Evolutionary conservation across 92 coral and sea anemone genomes (phyloP), one percentile per base, ranked within the genome.

Genomic region (Nematostella vectensis): DNA sequence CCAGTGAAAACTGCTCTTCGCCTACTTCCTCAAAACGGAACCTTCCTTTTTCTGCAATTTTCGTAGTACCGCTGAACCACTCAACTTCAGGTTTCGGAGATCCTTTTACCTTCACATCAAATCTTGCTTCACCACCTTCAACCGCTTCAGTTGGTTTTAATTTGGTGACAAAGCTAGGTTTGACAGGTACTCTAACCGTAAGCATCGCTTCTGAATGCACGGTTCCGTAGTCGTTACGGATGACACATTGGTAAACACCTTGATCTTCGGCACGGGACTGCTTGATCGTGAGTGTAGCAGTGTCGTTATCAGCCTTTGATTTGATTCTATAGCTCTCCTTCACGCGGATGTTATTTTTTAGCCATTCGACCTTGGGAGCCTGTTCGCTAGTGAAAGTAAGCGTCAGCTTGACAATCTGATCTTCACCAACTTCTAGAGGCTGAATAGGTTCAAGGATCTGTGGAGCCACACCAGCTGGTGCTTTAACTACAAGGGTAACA

Each of bases 201-300:
- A 93, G 61, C 6, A 57, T 59, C 16, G 78, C 75, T 25, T 62
- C 58, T 37, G 93, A 74, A 22, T 83, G 57, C 10, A 84, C 76
- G 19, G 88, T 50, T 10, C 96, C 99, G 13, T 68, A 48, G 31
- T 76, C 84, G 26, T 93, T 93, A 8, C 77, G 64, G 2, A 84
- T 85, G 10, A 82, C 83, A 49, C 99, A 93, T 54, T 72, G 78
- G 67, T 82, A 93, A 13, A 71, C 83, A 22, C 99, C 99, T 36
- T 81, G 74, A 55, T 93, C 96, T 38, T 70, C 74, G 8, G 87
- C 48, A 55, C 67, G 79, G 10, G 79, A 56, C 25, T 77, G 70
- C 37, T 58, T 82, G 45, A 93, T 72, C 25, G 78, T 72, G 21
- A 93, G 63, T 1, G 81, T 62, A 29, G 80, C 50, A 28, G 75